Conservation (phyloP, 2,888 invertebrate genomes). For the Drosophila antonietae region DNA sequence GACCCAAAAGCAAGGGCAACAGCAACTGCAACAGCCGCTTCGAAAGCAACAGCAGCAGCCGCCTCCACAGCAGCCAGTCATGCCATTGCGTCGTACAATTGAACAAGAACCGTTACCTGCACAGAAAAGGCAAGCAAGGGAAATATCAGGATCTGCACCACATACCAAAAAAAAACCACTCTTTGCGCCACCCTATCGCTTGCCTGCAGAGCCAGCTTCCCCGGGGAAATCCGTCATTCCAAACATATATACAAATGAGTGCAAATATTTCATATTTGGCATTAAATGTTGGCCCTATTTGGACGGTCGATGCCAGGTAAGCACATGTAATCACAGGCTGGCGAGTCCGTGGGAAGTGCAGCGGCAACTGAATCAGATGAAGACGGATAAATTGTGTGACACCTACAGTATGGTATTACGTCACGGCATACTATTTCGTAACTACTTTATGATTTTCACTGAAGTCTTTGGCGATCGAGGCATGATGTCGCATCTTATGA, state of each 20-base stretch:
- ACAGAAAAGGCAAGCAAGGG: background rate
- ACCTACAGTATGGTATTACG: conserved; percentile 34
- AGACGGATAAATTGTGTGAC: background rate
- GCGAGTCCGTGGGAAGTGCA: conserved; percentile 26
- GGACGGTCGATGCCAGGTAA: conserved; percentile 14
- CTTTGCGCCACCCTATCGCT: conserved; percentile 44
- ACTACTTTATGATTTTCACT: conserved; percentile 35
- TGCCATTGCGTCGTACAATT: background rate
- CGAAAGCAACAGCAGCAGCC: background rate
- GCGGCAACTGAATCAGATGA: conserved; percentile 18
- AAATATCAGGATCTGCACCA: too few species aligned
- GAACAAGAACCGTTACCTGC: too few species aligned
- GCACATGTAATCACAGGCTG: conserved; percentile 44
- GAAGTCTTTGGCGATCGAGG: conserved; percentile 32
- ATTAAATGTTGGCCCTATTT: conserved; percentile 41
- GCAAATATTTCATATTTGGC: conserved; percentile 40
- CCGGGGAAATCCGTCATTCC: background rate
- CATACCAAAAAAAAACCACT: background rate
- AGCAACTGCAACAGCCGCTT: background rate
- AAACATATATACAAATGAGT: background rate
- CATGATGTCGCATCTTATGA: conserved; percentile 20
- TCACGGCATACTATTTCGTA: conserved; percentile 25
- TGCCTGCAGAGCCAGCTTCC: background rate
- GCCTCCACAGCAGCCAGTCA: background rate
- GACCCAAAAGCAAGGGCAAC: background rate